These are phyloP conservation scores for Ariopsis seemanni DNA, from an alignment of 2,113 vertebrate genomes.

Conservation along the genomic window DNA sequence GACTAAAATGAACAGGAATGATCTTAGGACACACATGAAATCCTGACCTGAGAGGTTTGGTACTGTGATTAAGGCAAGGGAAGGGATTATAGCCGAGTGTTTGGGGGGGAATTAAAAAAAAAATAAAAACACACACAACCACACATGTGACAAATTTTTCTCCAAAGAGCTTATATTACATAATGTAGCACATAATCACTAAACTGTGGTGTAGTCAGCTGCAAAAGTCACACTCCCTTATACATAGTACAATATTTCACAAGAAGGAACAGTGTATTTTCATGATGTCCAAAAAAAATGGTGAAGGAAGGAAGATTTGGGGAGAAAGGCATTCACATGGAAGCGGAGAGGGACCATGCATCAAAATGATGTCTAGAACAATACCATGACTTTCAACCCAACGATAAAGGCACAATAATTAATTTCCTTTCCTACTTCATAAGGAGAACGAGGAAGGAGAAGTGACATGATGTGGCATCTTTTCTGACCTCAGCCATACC, in stretches of 20 bases:
- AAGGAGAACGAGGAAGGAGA: not conserved
- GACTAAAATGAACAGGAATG: not conserved
- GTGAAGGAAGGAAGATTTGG: not conserved
- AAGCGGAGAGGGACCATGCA: not conserved
- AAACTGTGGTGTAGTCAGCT: not conserved
- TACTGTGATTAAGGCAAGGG: not conserved
- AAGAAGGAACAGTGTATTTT: constrained; percentile 14
- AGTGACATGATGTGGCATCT: not conserved
- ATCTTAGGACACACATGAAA: not conserved
- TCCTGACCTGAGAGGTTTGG: not conserved
- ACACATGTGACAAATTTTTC: not conserved
- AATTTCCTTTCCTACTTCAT: not conserved
- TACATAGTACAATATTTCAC: not conserved
- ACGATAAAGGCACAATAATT: constrained; percentile 9
- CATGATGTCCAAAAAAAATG: not conserved
- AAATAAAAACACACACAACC: too few species aligned
- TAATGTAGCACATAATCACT: not conserved
- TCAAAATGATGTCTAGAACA: not conserved
- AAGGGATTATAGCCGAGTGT: not conserved
- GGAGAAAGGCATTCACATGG: constrained; percentile 3
- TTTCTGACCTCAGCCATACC: not conserved
- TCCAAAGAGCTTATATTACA: not conserved
- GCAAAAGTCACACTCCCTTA: not conserved
- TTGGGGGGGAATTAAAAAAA: not conserved
- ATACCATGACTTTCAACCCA: not conserved